Conservation (phyloP, 2,797 vertebrate genomes). For the Pteronotus mesoamericanus region DNA sequence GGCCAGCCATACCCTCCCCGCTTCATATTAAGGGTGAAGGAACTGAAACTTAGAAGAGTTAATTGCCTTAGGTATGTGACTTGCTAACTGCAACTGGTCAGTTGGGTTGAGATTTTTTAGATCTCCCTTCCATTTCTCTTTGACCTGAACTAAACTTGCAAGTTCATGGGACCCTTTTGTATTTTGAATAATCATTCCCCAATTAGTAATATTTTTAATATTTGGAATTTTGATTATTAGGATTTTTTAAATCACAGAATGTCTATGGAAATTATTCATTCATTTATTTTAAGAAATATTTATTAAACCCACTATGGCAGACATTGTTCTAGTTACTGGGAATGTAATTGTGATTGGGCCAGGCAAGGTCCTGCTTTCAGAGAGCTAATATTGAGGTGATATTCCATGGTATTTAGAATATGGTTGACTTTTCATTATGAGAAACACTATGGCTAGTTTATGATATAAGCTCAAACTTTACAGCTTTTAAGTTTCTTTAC, state of each 20-base stretch:
- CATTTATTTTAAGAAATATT: background rate
- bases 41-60: background rate
- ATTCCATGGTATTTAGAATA: background rate
- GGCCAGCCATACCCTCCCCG: background rate
- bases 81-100: background rate
- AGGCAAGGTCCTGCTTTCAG: background rate
- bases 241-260: background rate
- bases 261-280: background rate
- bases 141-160: background rate
- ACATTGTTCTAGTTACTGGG: background rate
- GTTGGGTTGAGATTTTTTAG: background rate
- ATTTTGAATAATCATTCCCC: slow-evolving; percentile 8
- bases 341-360: background rate
- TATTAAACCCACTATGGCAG: background rate
- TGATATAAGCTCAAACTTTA: background rate
- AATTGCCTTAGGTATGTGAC: background rate
- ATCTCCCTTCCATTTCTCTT: background rate
- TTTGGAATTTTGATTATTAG: background rate
- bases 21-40: background rate
- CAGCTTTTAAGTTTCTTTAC: slow-evolving; percentile 64
- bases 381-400: background rate
- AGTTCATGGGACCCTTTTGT: background rate
- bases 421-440: background rate
- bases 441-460: background rate
- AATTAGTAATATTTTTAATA: background rate